Base-by-base conservation (phyloP, 2,113 vertebrate genomes). In the Cyphomyrus plagiostoma region DNA sequence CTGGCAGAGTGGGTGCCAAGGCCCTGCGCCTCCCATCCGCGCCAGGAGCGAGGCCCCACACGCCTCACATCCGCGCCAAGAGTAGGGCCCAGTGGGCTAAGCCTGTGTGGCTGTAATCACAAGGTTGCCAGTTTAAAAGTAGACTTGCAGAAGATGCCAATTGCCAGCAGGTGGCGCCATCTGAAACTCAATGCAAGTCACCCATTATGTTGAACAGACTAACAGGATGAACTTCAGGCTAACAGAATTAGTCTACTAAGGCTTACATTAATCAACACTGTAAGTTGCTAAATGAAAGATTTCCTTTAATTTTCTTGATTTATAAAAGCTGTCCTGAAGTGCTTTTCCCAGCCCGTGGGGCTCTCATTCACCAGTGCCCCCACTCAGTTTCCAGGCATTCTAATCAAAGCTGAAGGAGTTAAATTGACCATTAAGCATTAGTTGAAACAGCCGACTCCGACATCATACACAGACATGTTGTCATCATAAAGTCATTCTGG, bases 11-110 rank as follows among this genome's bases (percentile, higher is more conserved):
- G 13, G 15, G 30, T 1, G 3, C n/a, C 23, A 17, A 23, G 83
- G 35, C n/a, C 3, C 58, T 0, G 0, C 0, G 7, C 58, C 58
- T n/a, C 23, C 58, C 7, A 9, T 23, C 56, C 21, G 0, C 0
- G 1, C 58, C 0, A 10, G 1, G 23, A 62, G 23, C 2, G 8
- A 0, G 23, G 58, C 58, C 23, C 58, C 8, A 3, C 23, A 0
- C 2, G 9, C 58, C 58, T 26, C 58, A 21, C 1, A 56, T 23
- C 53, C 19, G 6, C 1, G 5, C 19, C 53, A 23, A 2, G 53
- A 56, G 53, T 4, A 46, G 5, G 45, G 45, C 45, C 45, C 52
- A 53, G 52, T 53, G 17, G 17, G 15, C 52, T 53, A 53, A 53
- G 52, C 52, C 52, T 53, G 52, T 53, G 52, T 19, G 52, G 15